phyloP scores from a whole-genome alignment of 2,888 invertebrate genomes.

The Tetranychus truncatus region DNA sequence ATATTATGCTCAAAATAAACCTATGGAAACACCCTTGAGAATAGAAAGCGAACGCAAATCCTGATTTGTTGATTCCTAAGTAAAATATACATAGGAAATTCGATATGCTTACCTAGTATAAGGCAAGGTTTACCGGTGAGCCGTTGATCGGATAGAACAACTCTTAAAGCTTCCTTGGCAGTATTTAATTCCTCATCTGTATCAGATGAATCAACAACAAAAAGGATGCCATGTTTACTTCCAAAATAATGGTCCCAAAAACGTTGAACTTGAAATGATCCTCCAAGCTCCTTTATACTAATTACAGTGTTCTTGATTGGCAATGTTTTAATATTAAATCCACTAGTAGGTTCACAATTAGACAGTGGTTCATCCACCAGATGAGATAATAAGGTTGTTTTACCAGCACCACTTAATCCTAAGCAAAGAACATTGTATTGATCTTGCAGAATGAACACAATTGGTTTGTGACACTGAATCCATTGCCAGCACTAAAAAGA shows the following conservation, averaged over 20 bases:
- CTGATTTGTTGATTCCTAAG: conserved; percentile 4
- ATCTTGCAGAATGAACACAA: conserved; percentile 23
- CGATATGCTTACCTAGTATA: conserved; percentile 13
- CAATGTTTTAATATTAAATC: conserved; percentile 28
- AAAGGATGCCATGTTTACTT: conserved; percentile 26
- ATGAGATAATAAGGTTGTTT: conserved; percentile 25
- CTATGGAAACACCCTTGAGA: too few species aligned
- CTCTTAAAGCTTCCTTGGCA: conserved; percentile 22
- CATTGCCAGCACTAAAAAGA: conserved; percentile 27
- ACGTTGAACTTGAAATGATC: conserved; percentile 23
- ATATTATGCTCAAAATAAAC: too few species aligned
- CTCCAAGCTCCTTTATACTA: conserved; percentile 27
- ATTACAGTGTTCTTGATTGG: conserved; percentile 26
- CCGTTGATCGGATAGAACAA: conserved; percentile 20
- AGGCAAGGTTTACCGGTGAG: conserved; percentile 26
- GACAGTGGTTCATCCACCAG: conserved; percentile 25
- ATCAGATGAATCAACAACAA: conserved; percentile 24
- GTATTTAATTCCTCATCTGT: conserved; percentile 21
- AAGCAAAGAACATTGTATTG: conserved; percentile 27
- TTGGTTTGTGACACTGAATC: conserved; percentile 25
- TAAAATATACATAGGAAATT: not conserved
- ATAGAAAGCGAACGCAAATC: not conserved
- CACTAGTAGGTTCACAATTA: conserved; percentile 24
- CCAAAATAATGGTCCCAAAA: conserved; percentile 27
- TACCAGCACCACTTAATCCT: conserved; percentile 24